Conservation (phyloP, 2,797 vertebrate genomes). For the Tokudaia tokunoshimensis region DNA sequence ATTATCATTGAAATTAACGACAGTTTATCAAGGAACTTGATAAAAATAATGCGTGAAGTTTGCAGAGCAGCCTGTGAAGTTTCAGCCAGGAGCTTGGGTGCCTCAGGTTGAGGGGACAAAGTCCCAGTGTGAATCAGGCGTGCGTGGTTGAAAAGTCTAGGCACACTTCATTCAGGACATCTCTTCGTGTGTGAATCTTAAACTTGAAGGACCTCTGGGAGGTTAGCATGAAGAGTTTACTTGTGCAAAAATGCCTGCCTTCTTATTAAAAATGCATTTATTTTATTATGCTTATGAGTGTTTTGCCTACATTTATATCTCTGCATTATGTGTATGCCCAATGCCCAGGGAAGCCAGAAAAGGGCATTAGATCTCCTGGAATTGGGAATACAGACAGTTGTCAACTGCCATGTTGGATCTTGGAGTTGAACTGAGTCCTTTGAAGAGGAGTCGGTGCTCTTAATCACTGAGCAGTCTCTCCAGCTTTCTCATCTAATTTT, state of each 20-base stretch:
- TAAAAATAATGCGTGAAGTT: conserved; percentile 51
- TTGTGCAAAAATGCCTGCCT: not conserved
- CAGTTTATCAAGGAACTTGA: conserved; percentile 15
- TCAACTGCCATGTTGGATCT: not conserved
- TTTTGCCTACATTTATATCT: not conserved
- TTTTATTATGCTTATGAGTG: not conserved
- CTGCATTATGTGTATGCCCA: not conserved
- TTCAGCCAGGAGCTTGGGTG: not conserved
- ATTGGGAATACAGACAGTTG: not conserved
- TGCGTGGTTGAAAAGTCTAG: not conserved
- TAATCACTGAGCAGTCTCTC: not conserved
- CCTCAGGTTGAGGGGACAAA: conserved; percentile 30
- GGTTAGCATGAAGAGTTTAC: conserved; percentile 35
- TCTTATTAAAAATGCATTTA: not conserved
- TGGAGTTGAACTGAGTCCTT: not conserved
- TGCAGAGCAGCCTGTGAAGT: conserved; percentile 12
- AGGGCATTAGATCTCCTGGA: not conserved
- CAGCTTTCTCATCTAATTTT: conserved; percentile 48
- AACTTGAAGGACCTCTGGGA: not conserved
- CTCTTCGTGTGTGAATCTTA: conserved; percentile 15
- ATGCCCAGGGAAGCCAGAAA: not conserved
- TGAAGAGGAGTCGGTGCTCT: not conserved
- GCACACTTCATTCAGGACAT: not conserved
- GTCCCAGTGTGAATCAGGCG: not conserved
- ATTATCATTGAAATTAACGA: conserved; percentile 34